Base-by-base conservation (phyloP, 2,113 vertebrate species). In the Sitta europaea region DNA sequence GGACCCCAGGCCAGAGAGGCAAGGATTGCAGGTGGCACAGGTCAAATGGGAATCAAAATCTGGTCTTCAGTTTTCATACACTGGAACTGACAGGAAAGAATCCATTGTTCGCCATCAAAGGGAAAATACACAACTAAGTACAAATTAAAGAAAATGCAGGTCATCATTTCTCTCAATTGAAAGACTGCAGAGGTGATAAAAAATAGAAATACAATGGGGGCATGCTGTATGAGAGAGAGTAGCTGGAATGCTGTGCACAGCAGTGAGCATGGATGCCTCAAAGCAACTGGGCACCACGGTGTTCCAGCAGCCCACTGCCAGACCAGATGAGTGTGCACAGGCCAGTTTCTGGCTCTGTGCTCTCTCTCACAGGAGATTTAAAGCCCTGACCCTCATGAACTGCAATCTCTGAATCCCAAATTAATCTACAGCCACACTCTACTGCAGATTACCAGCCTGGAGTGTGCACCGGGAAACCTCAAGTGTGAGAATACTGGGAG, bases 381-480 rank as follows among this genome's bases (percentile, higher is more conserved):
- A 81, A 91, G 31, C 16, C 28, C 50, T 23, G 45, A 1, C 20
- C 51, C 40, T 74, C 55, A 67, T 59, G 18, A 89, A 7, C 10
- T 33, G 25, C 18, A 63, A 24, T 17, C 25, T 87, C 76, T 31
- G 36, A 72, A 61, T 63, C 22, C 57, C 36, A 12, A 24, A 48
- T 72, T 43, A 24, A 33, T 42, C 73, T 18, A 10, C 22, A 66
- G 29, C 22, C 24, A 14, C 0, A 0, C 8, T 57, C n/a, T 33
- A 57, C 51, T 14, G 8, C 20, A 85, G 11, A 68, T 38, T 21
- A 76, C 43, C 53, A 29, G 6, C 35, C 21, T 40, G 40, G 18
- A 81, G 36, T 2, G 1, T 2, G 21, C 1, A 1, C 21, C 0
- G 0, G 21, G 42, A 92, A 88, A 35, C 19, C 25, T 57, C 43